These are phyloP conservation scores for Zeugodacus cucurbitae DNA, from an alignment of 1,140 invertebrate genomes.

Conservation along the genomic window DNA sequence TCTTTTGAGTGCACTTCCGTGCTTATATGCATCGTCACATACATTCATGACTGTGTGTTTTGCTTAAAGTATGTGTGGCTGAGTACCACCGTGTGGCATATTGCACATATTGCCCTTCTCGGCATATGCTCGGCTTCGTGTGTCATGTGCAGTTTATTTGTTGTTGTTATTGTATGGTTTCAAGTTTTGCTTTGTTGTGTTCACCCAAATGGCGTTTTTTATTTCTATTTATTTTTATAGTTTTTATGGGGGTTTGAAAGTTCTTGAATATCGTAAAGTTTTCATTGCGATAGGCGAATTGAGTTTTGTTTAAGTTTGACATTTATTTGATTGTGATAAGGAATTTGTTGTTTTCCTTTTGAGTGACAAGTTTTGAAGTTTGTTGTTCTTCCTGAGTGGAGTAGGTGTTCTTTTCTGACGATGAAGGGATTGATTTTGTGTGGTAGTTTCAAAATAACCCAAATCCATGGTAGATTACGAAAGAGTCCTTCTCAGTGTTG, in stretches of 20 bases:
- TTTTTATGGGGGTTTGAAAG: not conserved
- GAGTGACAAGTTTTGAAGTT: not conserved
- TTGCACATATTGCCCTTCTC: not conserved
- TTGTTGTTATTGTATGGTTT: not conserved
- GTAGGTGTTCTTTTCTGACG: no score
- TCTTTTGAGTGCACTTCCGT: slow-evolving; percentile 19
- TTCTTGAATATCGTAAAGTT: not conserved
- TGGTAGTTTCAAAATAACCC: no score
- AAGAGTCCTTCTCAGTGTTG: no score
- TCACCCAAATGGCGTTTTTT: not conserved
- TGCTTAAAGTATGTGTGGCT: not conserved
- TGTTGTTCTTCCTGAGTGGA: no score
- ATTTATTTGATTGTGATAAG: not conserved
- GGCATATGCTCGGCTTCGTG: not conserved
- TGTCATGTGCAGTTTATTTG: not conserved
- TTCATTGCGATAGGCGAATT: not conserved
- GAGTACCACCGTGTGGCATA: not conserved
- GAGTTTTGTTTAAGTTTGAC: not conserved
- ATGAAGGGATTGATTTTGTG: no score
- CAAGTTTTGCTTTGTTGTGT: not conserved
- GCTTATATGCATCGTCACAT: not conserved
- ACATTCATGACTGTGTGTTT: not conserved
- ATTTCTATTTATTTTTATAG: not conserved
- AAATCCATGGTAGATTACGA: no score
- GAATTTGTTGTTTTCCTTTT: not conserved